These are phyloP conservation scores for Troides aeacus DNA, from an alignment of 2,888 invertebrate genomes.

Conservation along the genomic window DNA sequence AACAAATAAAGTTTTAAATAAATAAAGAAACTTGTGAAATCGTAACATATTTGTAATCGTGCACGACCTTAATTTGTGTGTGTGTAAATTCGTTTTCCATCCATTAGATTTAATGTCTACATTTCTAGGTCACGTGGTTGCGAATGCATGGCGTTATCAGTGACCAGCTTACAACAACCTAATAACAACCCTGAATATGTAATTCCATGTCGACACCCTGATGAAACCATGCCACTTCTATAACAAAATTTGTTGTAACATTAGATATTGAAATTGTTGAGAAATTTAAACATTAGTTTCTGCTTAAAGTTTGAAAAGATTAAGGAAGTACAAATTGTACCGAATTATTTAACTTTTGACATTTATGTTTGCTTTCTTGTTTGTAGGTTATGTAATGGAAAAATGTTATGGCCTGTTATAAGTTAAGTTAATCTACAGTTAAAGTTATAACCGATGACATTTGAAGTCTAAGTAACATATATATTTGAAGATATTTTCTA, in stretches of 20 bases:
- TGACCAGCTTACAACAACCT: constrained; percentile 17
- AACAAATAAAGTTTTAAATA: too few species aligned
- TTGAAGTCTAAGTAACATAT: too few species aligned
- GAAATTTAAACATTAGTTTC: background rate
- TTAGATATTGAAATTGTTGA: background rate
- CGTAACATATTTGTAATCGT: constrained; percentile 15
- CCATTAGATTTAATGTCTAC: constrained; percentile 18
- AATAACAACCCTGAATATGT: constrained; percentile 19
- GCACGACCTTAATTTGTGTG: constrained; percentile 20
- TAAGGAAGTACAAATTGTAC: too few species aligned
- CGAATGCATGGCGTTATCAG: constrained; percentile 6
- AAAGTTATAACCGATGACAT: too few species aligned
- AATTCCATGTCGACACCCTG: constrained; percentile 13
- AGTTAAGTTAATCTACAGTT: too few species aligned
- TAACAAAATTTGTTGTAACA: background rate
- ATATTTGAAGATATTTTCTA: too few species aligned
- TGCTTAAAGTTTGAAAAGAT: too few species aligned
- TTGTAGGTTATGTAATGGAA: too few species aligned
- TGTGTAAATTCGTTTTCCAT: constrained; percentile 10
- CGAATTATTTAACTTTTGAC: too few species aligned
- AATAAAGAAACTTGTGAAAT: constrained; percentile 9
- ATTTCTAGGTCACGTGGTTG: constrained; percentile 11
- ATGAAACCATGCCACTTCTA: constrained; percentile 14
- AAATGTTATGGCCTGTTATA: too few species aligned
- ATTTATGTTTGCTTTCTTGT: too few species aligned